phyloP scores from a whole-genome alignment of 2,113 vertebrate species.

The human region DNA sequence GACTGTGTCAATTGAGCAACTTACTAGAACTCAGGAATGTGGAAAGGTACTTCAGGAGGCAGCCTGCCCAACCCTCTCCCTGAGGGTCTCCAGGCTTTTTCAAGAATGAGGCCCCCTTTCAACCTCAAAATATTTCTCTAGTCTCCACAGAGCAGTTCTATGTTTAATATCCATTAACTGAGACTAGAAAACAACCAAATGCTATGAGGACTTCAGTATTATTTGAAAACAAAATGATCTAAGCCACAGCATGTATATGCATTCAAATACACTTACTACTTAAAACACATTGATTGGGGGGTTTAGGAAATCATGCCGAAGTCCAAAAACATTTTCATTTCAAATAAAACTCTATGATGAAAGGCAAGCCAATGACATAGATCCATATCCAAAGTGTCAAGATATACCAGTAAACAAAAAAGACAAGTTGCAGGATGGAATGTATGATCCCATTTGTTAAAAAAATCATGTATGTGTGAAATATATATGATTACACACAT shows the following conservation, averaged over 20 bases:
- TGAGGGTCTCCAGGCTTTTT: not conserved
- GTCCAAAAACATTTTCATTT: not conserved
- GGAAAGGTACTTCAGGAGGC: not conserved
- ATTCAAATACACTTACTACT: not conserved
- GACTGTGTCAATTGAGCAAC: not conserved
- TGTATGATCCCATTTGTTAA: not conserved
- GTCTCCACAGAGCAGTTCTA: not conserved
- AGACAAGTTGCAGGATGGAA: not conserved
- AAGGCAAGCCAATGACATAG: not conserved
- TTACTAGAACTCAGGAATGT: not conserved
- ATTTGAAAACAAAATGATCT: not conserved
- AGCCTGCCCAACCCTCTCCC: not conserved
- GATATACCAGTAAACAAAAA: not conserved
- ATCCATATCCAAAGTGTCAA: not conserved
- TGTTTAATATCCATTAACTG: not conserved
- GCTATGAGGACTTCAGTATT: not conserved
- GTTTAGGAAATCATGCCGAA: not conserved
- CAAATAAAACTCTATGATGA: not conserved
- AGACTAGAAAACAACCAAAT: not conserved
- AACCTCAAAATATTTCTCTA: not conserved
- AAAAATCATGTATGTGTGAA: not conserved
- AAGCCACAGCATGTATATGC: not conserved
- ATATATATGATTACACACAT: not conserved
- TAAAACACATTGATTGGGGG: not conserved
- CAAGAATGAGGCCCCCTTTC: not conserved